These are phyloP conservation scores for Antrozous pallidus DNA, from an alignment of 2,797 vertebrate species.

Conservation along the genomic window DNA sequence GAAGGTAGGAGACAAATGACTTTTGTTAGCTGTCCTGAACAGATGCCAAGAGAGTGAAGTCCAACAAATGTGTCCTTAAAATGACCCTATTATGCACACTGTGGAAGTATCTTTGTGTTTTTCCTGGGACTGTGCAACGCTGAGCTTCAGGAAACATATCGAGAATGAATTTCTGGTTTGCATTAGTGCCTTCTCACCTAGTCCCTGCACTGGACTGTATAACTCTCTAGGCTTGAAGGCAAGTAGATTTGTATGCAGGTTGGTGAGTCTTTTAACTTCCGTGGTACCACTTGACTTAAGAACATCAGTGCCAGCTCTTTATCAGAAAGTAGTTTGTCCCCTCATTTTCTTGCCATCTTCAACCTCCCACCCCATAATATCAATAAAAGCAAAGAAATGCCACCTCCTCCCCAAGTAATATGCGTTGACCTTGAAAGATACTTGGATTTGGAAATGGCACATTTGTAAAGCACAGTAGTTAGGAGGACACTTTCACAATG, in stretches of 20 bases:
- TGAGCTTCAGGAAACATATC: conserved; percentile 63
- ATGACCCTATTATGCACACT: conserved; percentile 82
- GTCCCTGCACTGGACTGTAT: conserved; percentile 32
- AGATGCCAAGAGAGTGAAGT: conserved; percentile 81
- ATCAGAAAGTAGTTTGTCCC: conserved; percentile 22
- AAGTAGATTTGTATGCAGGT: conserved; percentile 39
- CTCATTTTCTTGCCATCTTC: conserved; percentile 44
- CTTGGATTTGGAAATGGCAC: conserved; percentile 56
- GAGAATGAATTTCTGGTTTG: conserved; percentile 64
- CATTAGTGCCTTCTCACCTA: conserved; percentile 74
- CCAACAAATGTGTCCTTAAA: conserved; percentile 84
- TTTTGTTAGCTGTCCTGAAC: conserved; percentile 83
- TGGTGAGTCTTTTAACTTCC: background rate
- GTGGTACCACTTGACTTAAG: conserved; percentile 11
- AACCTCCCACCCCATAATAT: conserved; percentile 61
- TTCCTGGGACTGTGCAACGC: conserved; percentile 52
- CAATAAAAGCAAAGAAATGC: conserved; percentile 71
- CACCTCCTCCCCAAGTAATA: background rate
- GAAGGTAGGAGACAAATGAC: conserved; percentile 78
- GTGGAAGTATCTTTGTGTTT: conserved; percentile 54
- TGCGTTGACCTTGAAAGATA: conserved; percentile 40
- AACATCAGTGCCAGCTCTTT: background rate
- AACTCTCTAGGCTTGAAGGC: conserved; percentile 48
- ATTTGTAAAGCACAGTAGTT: conserved; percentile 64
- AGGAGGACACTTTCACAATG: conserved; percentile 68